phyloP scores from a whole-genome alignment of 1,140 invertebrate genomes.

The Drosophila kurseongensis region DNA sequence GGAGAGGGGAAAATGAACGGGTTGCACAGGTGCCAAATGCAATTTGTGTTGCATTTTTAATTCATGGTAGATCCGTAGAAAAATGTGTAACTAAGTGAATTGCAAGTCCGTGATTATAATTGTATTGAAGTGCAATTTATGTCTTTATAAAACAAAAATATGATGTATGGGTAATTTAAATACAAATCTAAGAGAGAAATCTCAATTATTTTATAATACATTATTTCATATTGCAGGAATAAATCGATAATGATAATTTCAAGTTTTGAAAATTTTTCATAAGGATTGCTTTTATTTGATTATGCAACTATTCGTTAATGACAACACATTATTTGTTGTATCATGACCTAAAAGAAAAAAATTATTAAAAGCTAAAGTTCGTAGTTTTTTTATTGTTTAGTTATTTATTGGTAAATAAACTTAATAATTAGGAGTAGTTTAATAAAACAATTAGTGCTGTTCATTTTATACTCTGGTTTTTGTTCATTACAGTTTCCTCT shows the following conservation, averaged over 20 bases:
- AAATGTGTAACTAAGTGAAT: constrained; percentile 38
- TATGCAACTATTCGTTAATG: no score
- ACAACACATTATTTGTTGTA: no score
- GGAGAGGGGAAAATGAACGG: neutral
- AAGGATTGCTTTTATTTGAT: no score
- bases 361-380: no score
- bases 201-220: neutral
- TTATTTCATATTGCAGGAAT: neutral
- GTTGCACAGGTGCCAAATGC: constrained; percentile 73
- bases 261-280: no score
- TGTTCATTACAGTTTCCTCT: neutral
- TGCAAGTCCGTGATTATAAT: constrained; percentile 50
- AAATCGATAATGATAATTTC: no score
- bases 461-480: neutral
- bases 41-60: constrained; percentile 82
- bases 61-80: constrained; percentile 43
- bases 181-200: neutral
- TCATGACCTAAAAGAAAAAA: no score
- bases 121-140: constrained; percentile 12
- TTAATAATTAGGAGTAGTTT: no score
- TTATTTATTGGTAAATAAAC: no score
- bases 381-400: no score
- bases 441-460: no score
- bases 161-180: neutral
- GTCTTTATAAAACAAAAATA: neutral